Base-by-base conservation (phyloP, 2,113 vertebrate species). In the Crypturellus undulatus region DNA sequence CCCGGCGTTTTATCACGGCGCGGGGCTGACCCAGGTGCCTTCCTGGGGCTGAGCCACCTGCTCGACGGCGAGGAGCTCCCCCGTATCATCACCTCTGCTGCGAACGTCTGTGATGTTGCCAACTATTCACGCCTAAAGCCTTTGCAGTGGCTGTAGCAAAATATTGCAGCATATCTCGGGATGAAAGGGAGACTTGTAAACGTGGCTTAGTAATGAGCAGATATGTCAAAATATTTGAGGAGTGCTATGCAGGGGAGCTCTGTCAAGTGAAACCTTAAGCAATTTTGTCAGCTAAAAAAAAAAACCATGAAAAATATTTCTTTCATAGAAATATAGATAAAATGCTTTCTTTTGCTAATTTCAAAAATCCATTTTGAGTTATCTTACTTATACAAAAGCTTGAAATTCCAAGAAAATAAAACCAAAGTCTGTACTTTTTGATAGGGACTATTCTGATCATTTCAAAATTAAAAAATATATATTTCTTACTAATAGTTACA, bases 21-120 rank as follows among this genome's bases (percentile, higher is more conserved):
- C 30, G 25, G 58, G 75, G 81, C 72, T 93, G 95, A 95, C 82
- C 42, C 89, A 79, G 72, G 78, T 87, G 42, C 84, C 69, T 49
- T 92, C 84, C 92, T 81, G 72, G 79, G 92, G 93, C 92, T 92
- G 85, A 94, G 68, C 58, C 90, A 96, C 68, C 59, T 92, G 87
- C 51, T 82, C 79, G 47, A 47, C 47, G 18, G 47, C 0, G 0
- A 95, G 51, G 42, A 91, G 60, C 49, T 94, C 52, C 83, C 47
- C 68, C 12, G 80, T 79, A 88, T 90, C 88, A 83, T 92, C 68
- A 81, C 78, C 63, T 94, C 81, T 79, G 38, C 88, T 91, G 62
- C 64, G 68, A 38, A 36, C 90, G 49, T 69, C 14, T 25, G 80
- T 82, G 60, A 40, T 43, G 84, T 87, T 92, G 89, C 87, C 93